Evolutionary conservation across 2,113 vertebrate species (phyloP), one percentile per base, ranked within the genome.

Genomic region (Dasyornis broadbenti): DNA sequence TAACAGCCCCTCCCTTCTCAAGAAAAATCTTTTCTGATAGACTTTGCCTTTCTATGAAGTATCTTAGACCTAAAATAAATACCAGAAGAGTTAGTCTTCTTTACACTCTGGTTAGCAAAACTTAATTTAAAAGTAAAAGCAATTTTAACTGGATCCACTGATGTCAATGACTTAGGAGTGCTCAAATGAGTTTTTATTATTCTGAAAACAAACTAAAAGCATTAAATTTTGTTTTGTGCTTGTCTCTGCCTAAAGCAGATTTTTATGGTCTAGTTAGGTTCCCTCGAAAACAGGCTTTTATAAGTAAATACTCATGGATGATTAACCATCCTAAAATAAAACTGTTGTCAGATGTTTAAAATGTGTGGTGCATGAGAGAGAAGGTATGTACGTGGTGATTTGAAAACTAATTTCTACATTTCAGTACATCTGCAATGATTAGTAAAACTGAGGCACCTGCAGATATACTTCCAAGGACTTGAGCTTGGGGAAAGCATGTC

Each of bases 271-370:
- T 85, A 35, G 70, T 91, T 95, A 95, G 68, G 63, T 91, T 91
- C 45, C 57, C 49, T 72, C 84, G 81, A 94, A 96, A 95, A 76
- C 22, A 79, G 40, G 49, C 35, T 96, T 96, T 91, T 91, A 15
- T 73, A 85, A 95, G 53, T 86, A 92, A 92, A 95, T 89, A 69
- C 31, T 89, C 57, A 94, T 35, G 89, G 91, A 82, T 95, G 96
- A 90, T 92, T 95, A 87, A 69, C 42, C 1, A 0, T 72, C 78
- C 57, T 63, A 50, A 91, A 91, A 87, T 72, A 84, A 87, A 95
- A 82, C 57, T 64, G 23, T 80, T 95, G 59, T 90, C 71, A 70
- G 59, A 31, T 80, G 39, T 85, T 95, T 69, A 27, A 90, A 76
- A 82, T 44, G 35, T 39, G 45, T 40, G 27, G 42, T 65, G 47